Evolutionary conservation across 2,797 vertebrate species (phyloP), one percentile per base, ranked within the genome.

Genomic region (Coranthus polyacanthus): DNA sequence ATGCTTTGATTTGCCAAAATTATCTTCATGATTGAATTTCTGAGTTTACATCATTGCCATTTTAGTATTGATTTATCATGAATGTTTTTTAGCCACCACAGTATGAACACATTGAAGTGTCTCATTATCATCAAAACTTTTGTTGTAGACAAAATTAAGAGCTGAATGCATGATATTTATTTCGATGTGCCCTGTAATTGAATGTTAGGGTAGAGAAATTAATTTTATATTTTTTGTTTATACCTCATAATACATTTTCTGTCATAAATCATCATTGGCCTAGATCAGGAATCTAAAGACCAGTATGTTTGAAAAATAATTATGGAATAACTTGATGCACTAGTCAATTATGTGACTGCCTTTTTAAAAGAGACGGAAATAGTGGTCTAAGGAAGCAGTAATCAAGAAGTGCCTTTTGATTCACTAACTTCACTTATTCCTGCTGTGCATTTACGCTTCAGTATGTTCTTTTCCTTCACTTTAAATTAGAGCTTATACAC

Each of bases 1-100:
- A 72, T 82, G 70, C 72, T 83, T 86, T 84, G 26, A 80, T 87
- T 87, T 88, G 85, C 88, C 86, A 90, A 92, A 90, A 82, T 78
- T 18, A 38, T 79, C 59, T 65, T 81, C 56, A 72, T 74, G 36
- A 56, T 84, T 88, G 49, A 69, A 64, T 71, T 73, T 83, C 7
- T 83, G 54, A 72, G 82, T 92, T 89, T 90, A 89, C 78, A 84
- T 85, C 49, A 72, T 78, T 78, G 54, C 76, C 75, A 42, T 86
- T 80, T 81, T 82, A 76, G 64, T 84, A 58, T 79, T 79, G 52
- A 51, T 79, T 66, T 70, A 29, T 65, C 12, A 16, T 68, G 38
- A 82, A 78, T 82, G 74, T 80, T 82, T 32, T 79, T 69, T 56
- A 63, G 24, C 72, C 68, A 67, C 75, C 46, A 56, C 54, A 68